Base-by-base conservation (phyloP, 2,888 invertebrate species). In the Andricus curvator region DNA sequence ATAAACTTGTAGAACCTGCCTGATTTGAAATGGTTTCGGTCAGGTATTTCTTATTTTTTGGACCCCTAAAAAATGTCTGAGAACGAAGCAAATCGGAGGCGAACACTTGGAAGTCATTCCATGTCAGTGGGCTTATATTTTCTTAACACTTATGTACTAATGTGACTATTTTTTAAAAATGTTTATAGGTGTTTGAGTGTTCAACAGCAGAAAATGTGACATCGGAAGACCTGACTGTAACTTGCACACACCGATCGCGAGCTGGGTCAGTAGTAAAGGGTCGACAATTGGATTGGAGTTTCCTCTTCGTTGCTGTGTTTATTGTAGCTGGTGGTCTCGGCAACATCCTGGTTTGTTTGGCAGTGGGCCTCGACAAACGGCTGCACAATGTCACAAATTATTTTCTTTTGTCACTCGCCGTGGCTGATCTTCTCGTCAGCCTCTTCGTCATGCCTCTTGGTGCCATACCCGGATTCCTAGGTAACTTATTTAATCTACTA, bases 351-450 rank as follows among this genome's bases (percentile, higher is more conserved):
- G 99, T 99, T 87, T 98, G 98, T 93, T 94, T 99, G 89, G 98
- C 99, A 0, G 98, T 99, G 87, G 96, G 96, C 83, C 94, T 98
- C 90, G 99, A 99, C 94, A 95, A 97, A 83, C 95, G 97, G 88
- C 94, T 99, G 83, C 98, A 99, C 93, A 99, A 98, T 93, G 97
- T 98, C 85, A 99, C 99, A 84, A 99, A 99, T 94, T 98, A 98
- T 93, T 99, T 99, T 93, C 94, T 99, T 84, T 94, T 98, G 88
- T 98, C 98, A 33, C 93, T 99, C 92, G 98, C 98, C 67, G 96
- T 98, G 79, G 98, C 99, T 78, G 99, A 99, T 94, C 94, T 99
- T 81, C 94, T 99, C 84, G 98, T 99, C 90, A 98, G 98, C 90
- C 93, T 98, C 84, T 96, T 98, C 90, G 99, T 99, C 80, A 99